Percentiles rank a stretch among this genome's conserved stretches.
phyloP scores from a whole-genome alignment of 2,113 vertebrate genomes.

The Malurus elegans region DNA sequence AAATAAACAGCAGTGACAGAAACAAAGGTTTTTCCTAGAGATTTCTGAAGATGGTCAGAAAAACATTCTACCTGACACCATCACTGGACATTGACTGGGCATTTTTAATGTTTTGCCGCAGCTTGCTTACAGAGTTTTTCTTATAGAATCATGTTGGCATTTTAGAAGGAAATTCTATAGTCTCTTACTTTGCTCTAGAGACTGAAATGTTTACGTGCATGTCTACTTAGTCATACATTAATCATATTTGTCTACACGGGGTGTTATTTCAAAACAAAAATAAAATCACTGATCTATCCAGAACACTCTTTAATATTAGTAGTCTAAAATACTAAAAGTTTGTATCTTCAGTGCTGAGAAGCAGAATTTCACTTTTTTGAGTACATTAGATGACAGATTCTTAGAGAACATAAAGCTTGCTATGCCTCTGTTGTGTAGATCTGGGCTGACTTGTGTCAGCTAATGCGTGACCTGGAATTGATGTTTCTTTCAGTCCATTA shows the following conservation, averaged over 20 bases:
- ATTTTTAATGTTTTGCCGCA: background rate
- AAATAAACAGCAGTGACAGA: background rate
- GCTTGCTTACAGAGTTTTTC: background rate
- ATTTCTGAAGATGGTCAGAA: background rate
- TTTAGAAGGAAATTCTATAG: background rate
- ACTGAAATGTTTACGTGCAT: background rate
- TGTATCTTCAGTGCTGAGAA: background rate
- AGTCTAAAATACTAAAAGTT: background rate
- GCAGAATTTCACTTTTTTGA: background rate
- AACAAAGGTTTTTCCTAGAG: background rate
- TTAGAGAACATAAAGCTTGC: background rate
- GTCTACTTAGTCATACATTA: background rate
- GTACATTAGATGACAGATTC: background rate
- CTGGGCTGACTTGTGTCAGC: background rate
- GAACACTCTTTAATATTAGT: background rate
- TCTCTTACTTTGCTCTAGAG: background rate
- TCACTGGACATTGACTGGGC: background rate
- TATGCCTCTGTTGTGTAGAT: background rate
- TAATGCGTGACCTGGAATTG: background rate
- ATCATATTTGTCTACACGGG: background rate
- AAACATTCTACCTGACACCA: background rate
- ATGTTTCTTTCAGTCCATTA: constrained; percentile 6
- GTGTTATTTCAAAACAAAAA: background rate
- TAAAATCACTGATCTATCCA: background rate
- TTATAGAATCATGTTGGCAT: background rate